These are phyloP conservation scores for Lepidocolaptes lacrymiger DNA, from an alignment of 2,797 vertebrate genomes.

Conservation along the genomic window DNA sequence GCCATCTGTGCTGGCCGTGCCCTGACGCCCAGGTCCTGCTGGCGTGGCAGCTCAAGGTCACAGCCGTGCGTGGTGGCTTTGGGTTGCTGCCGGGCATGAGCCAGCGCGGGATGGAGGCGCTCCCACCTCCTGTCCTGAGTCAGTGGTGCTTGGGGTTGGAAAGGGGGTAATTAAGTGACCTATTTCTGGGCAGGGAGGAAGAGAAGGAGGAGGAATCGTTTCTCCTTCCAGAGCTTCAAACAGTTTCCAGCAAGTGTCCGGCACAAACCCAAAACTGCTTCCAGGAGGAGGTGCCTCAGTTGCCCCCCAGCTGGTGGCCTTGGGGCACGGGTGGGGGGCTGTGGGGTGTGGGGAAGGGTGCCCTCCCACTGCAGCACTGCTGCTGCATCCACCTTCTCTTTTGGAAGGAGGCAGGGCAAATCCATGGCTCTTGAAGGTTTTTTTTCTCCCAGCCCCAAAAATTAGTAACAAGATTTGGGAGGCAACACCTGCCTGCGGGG, in stretches of 20 bases:
- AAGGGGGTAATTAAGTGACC: slow-evolving; percentile 41
- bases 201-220: neutral
- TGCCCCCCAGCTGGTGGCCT: neutral
- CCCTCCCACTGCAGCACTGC: neutral
- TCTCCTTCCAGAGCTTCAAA: slow-evolving; percentile 4
- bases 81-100: neutral
- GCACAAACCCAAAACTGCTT: neutral
- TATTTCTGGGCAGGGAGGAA: slow-evolving; percentile 38
- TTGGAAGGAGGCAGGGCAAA: neutral
- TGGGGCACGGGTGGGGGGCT: neutral
- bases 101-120: fast-evolving
- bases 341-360: neutral
- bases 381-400: neutral
- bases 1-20: neutral
- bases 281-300: neutral
- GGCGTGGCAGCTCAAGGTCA: neutral
- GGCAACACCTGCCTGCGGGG: fast-evolving
- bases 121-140: neutral
- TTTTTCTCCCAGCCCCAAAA: neutral
- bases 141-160: neutral
- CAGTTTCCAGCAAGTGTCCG: neutral
- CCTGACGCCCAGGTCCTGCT: neutral
- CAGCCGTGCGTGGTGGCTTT: fast-evolving
- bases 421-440: fast-evolving
- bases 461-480: neutral